Evolutionary conservation across 2,888 invertebrate species (phyloP), one percentile per base, ranked within the genome.

Genomic region (Toxonevra muliebris): DNA sequence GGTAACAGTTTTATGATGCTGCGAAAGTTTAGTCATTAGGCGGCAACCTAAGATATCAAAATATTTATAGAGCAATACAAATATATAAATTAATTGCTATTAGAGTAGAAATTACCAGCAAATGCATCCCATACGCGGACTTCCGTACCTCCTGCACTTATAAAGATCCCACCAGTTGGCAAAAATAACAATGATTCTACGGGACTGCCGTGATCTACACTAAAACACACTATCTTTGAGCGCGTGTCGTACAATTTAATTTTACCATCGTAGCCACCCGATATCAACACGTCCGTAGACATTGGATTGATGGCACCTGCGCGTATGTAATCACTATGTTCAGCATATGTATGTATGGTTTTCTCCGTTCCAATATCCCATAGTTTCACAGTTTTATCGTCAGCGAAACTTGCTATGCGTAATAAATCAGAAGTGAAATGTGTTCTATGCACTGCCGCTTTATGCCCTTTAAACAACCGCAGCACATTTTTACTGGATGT

Each of bases 1-100:
- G 0, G 97, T 98, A 1, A 98, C 91, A 0, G 97, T 96, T 87
- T 98, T 98, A 84, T 97, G 96, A 85, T 99, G 98, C 76, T 95
- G 93, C 2, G 93, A 93, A 72, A 98, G 89, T 77, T 90, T 91
- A 1, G 94, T 91, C 30, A 98, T 83, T 65, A 95, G 86, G 81
- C 92, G 92, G 11, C 97, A 97, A 41, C 71, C 71, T 74, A 7
- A 4, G 30, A 30, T 4, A 30, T 93, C 90, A 58, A 96, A 88
- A 10, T 8, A 15, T 20, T 41, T 42, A 7, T 30, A 30, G 30
- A 30, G 7, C 7, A 7, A 30, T 4, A 2, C 7, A 30, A 30
- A 30, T 30, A 30, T 30, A 30, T n/a, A 30, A 30, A 2, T 30
- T 4, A 30, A 30, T 30, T 30, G 30, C 30, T 30, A 30, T 30